Base-by-base conservation (phyloP, 2,888 invertebrate genomes). In the Tenthredo livida region DNA sequence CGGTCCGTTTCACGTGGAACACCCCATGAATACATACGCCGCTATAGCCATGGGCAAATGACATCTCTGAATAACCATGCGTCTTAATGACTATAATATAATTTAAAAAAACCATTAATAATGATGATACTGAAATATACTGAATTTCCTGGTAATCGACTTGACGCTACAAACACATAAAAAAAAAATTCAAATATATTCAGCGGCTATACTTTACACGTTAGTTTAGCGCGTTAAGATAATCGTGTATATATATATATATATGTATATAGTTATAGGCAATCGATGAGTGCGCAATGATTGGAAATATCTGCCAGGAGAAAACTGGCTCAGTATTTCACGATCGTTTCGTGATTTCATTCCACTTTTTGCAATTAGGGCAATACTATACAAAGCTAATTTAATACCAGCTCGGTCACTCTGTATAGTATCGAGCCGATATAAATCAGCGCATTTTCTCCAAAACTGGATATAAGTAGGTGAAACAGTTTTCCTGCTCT, bases 261-360 rank as follows among this genome's bases (percentile, higher is more conserved):
- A n/a, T n/a, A n/a, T n/a, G n/a, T n/a, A n/a, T 37, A 37, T 1
- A 33, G 4, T 2, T 54, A 54, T n/a, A 61, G 61, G 61, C 61
- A 61, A 61, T 61, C 61, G 73, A 15, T n/a, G 21, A 73, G 15
- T 73, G 43, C 43, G 73, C 70, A 72, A 73, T 40, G n/a, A n/a
- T 43, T 73, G n/a, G 73, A 73, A 73, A 73, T 73, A 73, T 43
- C 43, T 15, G 21, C 1, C 21, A 73, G 73, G 73, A 43, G 73
- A 73, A 73, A 73, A 73, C 73, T 73, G n/a, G 40, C 73, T 73
- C 73, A 40, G 25, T 43, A 43, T 29, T 73, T 72, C 70, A 72
- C 43, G 73, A 73, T 21, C 73, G 47, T 25, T 47, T 29, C 73
- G 25, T 73, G 21, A 73, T 73, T 73, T 43, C 40, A 29, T 43